Conservation (phyloP, 2,888 invertebrate genomes). For the Apodemia duryi region DNA sequence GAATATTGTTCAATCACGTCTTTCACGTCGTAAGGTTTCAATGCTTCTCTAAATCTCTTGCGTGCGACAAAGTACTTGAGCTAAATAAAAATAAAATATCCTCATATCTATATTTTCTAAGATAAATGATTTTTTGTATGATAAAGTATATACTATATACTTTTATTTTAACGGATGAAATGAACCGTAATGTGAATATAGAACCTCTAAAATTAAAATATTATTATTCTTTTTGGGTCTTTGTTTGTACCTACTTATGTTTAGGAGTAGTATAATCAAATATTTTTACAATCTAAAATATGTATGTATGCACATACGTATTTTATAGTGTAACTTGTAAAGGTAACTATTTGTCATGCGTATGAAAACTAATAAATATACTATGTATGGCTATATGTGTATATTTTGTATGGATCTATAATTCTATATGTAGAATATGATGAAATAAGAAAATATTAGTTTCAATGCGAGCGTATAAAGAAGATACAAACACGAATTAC, state of each 20-base stretch:
- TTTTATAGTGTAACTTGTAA: slow-evolving; percentile 20
- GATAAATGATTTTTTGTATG: neutral
- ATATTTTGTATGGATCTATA: neutral
- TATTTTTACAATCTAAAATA: neutral
- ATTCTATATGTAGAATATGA: neutral
- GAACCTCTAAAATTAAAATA: neutral
- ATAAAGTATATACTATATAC: neutral
- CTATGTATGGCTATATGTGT: neutral
- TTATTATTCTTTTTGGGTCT: slow-evolving; percentile 17
- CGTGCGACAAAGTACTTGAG: slow-evolving; percentile 94
- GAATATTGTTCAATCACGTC: slow-evolving; percentile 97
- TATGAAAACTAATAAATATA: slow-evolving; percentile 14
- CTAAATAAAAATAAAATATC: slow-evolving; percentile 78
- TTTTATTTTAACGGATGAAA: neutral
- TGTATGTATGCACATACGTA: slow-evolving; percentile 2
- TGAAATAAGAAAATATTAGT: neutral
- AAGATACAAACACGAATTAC: slow-evolving; percentile 26
- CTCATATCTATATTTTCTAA: slow-evolving; percentile 13
- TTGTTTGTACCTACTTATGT: slow-evolving; percentile 32
- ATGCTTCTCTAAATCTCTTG: slow-evolving; percentile 94
- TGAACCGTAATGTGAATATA: neutral
- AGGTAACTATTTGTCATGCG: slow-evolving; percentile 28
- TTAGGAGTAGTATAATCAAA: slow-evolving; percentile 3
- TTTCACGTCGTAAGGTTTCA: slow-evolving; percentile 96
- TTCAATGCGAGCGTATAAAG: neutral